phyloP scores from a whole-genome alignment of 37 sponge, comb jelly and placozoan genomes.

The Ianthella basta region DNA sequence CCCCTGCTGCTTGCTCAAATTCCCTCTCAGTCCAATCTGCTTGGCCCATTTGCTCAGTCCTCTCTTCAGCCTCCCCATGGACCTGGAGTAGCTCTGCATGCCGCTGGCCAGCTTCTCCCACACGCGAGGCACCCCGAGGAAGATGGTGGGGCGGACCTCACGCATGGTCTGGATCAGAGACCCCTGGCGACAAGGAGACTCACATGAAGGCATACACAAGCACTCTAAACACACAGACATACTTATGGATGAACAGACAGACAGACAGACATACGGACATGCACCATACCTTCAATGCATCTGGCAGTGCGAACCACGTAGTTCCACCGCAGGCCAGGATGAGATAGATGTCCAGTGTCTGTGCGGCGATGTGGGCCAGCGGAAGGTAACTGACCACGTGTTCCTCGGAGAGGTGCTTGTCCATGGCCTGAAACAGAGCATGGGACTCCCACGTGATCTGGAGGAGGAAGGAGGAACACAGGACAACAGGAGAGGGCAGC shows the following conservation, averaged over 20 bases:
- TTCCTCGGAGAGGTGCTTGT: slow-evolving; percentile 36
- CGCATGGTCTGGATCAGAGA: slow-evolving; percentile 83
- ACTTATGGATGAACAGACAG: background rate
- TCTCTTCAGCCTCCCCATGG: slow-evolving; percentile 56
- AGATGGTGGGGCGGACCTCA: slow-evolving; percentile 89
- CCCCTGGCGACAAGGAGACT: slow-evolving; percentile 50
- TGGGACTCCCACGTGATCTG: slow-evolving; percentile 75
- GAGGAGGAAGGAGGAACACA: background rate
- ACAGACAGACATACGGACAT: background rate
- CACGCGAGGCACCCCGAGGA: slow-evolving; percentile 93
- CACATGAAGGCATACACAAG: slow-evolving; percentile 33
- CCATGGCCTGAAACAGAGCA: background rate
- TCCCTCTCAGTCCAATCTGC: slow-evolving; percentile 73
- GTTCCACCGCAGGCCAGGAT: slow-evolving; percentile 56
- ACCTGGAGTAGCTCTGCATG: slow-evolving; percentile 59
- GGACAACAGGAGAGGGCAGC: background rate
- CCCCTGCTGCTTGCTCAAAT: slow-evolving; percentile 66
- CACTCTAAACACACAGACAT: slow-evolving; percentile 42
- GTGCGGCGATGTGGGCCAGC: slow-evolving; percentile 83
- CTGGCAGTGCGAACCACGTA: slow-evolving; percentile 89
- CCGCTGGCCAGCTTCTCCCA: slow-evolving; percentile 87
- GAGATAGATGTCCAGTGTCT: slow-evolving; percentile 77
- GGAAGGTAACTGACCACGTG: slow-evolving; percentile 85
- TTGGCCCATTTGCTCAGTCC: slow-evolving; percentile 81
- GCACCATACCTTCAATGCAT: slow-evolving; percentile 82